These are phyloP conservation scores for Sphenopsis melanotis DNA, from an alignment of 2,797 vertebrate genomes.

Conservation along the genomic window DNA sequence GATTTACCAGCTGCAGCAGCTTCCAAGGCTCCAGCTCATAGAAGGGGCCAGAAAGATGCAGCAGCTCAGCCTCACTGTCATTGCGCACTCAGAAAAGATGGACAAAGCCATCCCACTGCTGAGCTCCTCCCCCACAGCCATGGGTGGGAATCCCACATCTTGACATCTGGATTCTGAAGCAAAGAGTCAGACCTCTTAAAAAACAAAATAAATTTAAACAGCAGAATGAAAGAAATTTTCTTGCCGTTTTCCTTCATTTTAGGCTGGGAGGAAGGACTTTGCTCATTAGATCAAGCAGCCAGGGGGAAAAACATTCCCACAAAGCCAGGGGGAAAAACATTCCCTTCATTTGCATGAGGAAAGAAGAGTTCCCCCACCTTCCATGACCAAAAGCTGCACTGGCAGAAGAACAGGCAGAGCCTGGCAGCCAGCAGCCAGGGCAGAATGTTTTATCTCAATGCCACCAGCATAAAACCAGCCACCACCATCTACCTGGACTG, in stretches of 20 bases:
- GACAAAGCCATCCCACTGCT: not conserved
- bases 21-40: not conserved
- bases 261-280: not conserved
- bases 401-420: not conserved
- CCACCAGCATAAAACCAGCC: not conserved
- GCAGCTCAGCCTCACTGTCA: not conserved
- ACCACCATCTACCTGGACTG: not conserved
- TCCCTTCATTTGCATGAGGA: not conserved
- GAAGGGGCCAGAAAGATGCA: not conserved
- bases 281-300: not conserved
- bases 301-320: not conserved
- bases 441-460: not conserved
- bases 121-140: not conserved
- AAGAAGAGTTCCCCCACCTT: not conserved
- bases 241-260: not conserved
- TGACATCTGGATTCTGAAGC: not conserved
- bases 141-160: not conserved
- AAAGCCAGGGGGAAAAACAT: not conserved
- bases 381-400: not conserved
- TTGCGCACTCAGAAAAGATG: not conserved
- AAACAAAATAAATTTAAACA: not conserved
- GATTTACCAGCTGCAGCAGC: not conserved
- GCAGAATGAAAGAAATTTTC: not conserved
- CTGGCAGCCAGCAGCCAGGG: not conserved
- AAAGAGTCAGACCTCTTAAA: not conserved